Evolutionary conservation across 2,797 vertebrate genomes (phyloP).

Genomic region (Enteromius viviparus): DNA sequence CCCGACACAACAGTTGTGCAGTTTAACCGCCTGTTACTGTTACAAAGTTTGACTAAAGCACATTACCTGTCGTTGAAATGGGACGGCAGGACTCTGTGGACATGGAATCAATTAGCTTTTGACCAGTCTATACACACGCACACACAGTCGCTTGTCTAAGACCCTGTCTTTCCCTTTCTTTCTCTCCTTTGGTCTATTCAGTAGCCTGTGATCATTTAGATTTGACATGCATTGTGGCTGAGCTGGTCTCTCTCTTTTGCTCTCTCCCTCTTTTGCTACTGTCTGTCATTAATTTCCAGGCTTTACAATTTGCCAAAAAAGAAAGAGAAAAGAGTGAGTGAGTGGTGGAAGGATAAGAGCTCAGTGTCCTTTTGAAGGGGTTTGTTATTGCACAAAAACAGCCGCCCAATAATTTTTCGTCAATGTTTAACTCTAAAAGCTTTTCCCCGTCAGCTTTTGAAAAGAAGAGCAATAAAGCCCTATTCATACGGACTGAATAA

Average conservation of each 20-base stretch:
- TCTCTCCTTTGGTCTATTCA: constrained; percentile 81
- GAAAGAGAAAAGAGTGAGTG: constrained; percentile 63
- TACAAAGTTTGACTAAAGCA: constrained; percentile 48
- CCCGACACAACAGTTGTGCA: not conserved
- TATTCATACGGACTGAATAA: constrained; percentile 90
- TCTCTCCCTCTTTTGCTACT: constrained; percentile 69
- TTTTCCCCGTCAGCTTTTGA: constrained; percentile 90
- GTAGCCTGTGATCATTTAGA: constrained; percentile 90
- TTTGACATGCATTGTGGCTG: constrained; percentile 91
- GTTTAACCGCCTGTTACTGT: constrained; percentile 31
- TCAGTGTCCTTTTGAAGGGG: constrained; percentile 82
- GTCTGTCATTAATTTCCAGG: constrained; percentile 89
- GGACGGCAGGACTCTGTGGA: constrained; percentile 82
- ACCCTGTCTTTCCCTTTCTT: constrained; percentile 57
- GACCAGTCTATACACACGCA: constrained; percentile 62
- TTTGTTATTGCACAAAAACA: constrained; percentile 86
- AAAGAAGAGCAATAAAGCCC: constrained; percentile 88
- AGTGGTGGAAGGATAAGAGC: constrained; percentile 83
- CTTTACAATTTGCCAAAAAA: constrained; percentile 81
- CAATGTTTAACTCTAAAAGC: constrained; percentile 93
- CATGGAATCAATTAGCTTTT: constrained; percentile 88
- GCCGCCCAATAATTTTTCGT: constrained; percentile 91
- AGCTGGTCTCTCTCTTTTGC: constrained; percentile 79
- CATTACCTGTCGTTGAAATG: constrained; percentile 61
- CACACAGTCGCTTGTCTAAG: constrained; percentile 46